Evolutionary conservation across 2,113 vertebrate species (phyloP), one percentile per base, ranked within the genome.

Genomic region (Sphaerodactylus townsendi): DNA sequence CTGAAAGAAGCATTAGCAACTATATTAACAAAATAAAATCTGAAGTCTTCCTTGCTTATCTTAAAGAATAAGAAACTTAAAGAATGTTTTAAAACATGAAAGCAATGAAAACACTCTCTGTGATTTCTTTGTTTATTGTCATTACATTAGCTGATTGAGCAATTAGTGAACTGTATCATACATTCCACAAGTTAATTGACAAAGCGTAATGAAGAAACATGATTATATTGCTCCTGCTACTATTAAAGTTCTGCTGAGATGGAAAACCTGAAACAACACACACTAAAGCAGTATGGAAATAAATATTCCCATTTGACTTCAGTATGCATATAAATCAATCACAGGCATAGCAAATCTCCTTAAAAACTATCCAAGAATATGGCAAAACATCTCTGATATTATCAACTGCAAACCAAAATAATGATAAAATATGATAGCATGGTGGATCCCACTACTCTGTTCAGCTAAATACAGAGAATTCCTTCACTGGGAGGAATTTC

Each of bases 341-440:
- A 81, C 64, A 72, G 75, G 75, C 15, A 87, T 84, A 87, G 79
- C 85, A 92, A 90, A 86, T 88, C 84, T 90, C 84, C 88, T 91
- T 91, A 83, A 89, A 87, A 92, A 86, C 56, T 56, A 83, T 73
- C 48, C 82, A 85, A 89, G 73, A 89, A 87, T 71, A 77, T 91
- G 83, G 79, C 86, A 87, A 79, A 77, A 35, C 41, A 83, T 56
- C 37, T 88, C 86, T 84, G 90, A 77, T 88, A 85, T 90, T 89
- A 88, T 91, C 83, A 88, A 71, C 83, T 83, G 89, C 48, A 50
- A 50, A 50, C 48, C n/a, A 23, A 56, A 56, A 56, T 56, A 56
- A 56, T 23, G 6, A 14, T 56, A 56, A 56, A 56, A 56, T 56
- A 56, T 5, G 23, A 56, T 23, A 56, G 53, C 19, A 56, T 56